phyloP scores from a whole-genome alignment of 2,797 vertebrate genomes.

The Rhincodon typus region DNA sequence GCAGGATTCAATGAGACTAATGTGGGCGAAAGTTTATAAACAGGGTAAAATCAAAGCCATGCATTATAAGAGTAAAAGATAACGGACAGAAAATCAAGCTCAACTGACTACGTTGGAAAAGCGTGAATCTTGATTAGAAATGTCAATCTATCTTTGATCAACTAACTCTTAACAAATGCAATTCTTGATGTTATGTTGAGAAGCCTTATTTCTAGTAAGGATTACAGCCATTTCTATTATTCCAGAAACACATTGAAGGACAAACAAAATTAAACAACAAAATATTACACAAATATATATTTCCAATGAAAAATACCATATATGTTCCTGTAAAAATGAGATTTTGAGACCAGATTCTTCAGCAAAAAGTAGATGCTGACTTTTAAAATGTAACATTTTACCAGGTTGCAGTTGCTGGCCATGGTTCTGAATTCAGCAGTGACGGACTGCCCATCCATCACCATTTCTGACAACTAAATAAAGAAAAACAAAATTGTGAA shows the following conservation, averaged over 20 bases:
- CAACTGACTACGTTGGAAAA: neutral
- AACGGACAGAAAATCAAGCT: neutral
- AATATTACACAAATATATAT: neutral
- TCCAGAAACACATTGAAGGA: neutral
- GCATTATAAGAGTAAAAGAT: neutral
- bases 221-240: neutral
- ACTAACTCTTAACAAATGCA: neutral
- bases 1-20: neutral
- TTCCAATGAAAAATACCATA: neutral
- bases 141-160: neutral
- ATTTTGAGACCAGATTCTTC: too few species aligned
- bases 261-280: neutral
- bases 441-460: too few species aligned
- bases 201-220: neutral
- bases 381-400: too few species aligned
- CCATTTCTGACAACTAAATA: too few species aligned
- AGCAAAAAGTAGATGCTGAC: too few species aligned
- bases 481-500: too few species aligned
- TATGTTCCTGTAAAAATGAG: too few species aligned
- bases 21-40: neutral
- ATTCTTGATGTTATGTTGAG: neutral
- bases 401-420: too few species aligned
- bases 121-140: neutral
- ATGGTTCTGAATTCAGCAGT: too few species aligned
- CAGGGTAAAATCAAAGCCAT: neutral